Evolutionary conservation across 2,797 vertebrate genomes (phyloP), one percentile per base, ranked within the genome.

Genomic region (Tragopan temminckii): DNA sequence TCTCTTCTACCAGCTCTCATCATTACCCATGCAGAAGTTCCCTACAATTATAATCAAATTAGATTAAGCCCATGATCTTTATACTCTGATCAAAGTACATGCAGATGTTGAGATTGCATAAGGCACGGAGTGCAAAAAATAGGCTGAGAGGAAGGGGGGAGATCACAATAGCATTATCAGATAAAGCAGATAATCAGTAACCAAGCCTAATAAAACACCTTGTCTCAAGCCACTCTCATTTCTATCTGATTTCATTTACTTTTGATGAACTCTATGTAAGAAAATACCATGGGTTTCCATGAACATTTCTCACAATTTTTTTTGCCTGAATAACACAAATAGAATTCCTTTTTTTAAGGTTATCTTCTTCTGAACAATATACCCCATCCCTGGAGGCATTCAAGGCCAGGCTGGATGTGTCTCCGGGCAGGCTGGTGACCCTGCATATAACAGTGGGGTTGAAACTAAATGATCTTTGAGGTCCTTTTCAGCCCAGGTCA

Each of bases 11-110:
- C 16, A 88, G 36, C 16, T 85, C 46, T 90, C 64, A 77, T 69
- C 13, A 43, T 90, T 61, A 59, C 23, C 29, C 1, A 0, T 24
- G 13, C 45, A 85, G 52, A 67, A 84, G 57, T 71, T 50, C n/a
- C 48, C 61, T 82, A 31, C 46, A 82, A 80, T 71, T 89, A 70
- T 24, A 21, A 78, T 64, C 52, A 90, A 84, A 86, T 88, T 88
- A 90, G 66, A 85, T 74, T 85, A 80, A 85, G 40, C 27, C 40
- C 33, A 75, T 1, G 1, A 8, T 87, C 29, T 68, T 78, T 90
- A 43, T 48, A 18, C 61, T 68, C 13, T 23, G 25, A 68, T 71
- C 81, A 92, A 90, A 92, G 53, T 53, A 48, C 9, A 12, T 46
- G 36, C 64, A 84, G 52, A 90, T 87, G 48, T 36, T 82, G n/a